These are phyloP conservation scores for Anthoptus insignis DNA, from an alignment of 2,888 invertebrate genomes.

Conservation along the genomic window DNA sequence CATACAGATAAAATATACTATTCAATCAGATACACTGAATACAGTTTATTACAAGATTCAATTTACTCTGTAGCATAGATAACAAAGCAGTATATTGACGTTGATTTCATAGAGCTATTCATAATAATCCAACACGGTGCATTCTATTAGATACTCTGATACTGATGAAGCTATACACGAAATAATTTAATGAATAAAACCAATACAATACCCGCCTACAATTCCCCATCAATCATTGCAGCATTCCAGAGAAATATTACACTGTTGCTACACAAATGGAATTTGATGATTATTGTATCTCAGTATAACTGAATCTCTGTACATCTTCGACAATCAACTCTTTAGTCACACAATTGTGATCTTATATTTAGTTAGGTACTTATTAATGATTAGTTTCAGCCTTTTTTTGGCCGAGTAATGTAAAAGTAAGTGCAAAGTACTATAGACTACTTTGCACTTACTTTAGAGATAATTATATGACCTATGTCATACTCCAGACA, in stretches of 20 bases:
- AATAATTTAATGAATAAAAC: neutral
- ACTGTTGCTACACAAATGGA: neutral
- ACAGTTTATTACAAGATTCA: no score
- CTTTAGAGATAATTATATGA: no score
- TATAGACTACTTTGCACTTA: no score
- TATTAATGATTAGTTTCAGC: no score
- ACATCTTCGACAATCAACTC: slow-evolving; percentile 19
- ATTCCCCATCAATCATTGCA: neutral
- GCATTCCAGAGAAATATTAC: neutral
- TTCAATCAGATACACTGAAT: no score
- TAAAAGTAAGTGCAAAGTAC: no score
- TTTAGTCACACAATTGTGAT: slow-evolving; percentile 18
- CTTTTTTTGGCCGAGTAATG: no score
- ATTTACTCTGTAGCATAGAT: neutral
- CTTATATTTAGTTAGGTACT: no score
- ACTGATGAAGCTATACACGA: neutral
- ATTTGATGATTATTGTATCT: slow-evolving; percentile 14
- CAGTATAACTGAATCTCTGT: slow-evolving; percentile 22
- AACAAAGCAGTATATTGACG: neutral
- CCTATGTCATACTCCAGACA: no score
- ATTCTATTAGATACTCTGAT: neutral
- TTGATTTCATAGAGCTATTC: neutral
- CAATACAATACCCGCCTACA: slow-evolving; percentile 1
- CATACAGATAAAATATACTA: no score
- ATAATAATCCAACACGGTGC: neutral